A percentile compares a stretch with the other conserved stretches of the same genome.
These are phyloP conservation scores for Entomobrya proxima DNA, from an alignment of 2,888 invertebrate genomes.

Conservation along the genomic window DNA sequence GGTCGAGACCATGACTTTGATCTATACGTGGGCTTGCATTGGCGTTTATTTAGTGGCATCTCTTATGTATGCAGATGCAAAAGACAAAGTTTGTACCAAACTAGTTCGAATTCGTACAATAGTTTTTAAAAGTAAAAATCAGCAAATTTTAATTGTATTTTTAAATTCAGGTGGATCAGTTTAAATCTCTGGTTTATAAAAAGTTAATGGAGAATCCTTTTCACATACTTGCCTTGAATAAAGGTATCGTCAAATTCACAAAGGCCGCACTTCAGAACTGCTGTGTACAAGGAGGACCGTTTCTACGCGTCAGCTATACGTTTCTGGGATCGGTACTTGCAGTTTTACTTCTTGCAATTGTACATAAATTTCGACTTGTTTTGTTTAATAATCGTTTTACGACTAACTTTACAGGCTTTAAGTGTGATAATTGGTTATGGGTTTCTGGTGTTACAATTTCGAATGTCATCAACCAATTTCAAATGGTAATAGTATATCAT, in stretches of 20 bases:
- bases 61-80: not conserved
- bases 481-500: not conserved
- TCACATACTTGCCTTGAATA: not conserved
- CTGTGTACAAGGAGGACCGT: constrained; percentile 19
- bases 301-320: constrained; percentile 24
- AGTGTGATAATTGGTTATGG: constrained; percentile 30
- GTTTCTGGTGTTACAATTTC: constrained; percentile 37
- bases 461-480: not conserved
- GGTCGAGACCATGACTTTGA: not conserved
- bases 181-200: not conserved
- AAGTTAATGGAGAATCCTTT: constrained; percentile 17
- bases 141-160: too few species aligned
- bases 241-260: not conserved
- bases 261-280: not conserved
- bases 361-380: too few species aligned
- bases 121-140: not conserved
- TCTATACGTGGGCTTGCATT: not conserved
- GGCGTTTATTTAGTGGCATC: not conserved
- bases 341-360: too few species aligned
- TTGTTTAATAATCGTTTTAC: not conserved
- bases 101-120: too few species aligned
- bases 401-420: not conserved
- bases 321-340: constrained; percentile 38
- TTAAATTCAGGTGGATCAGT: not conserved
- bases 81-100: not conserved